These are phyloP conservation scores for Epiblema foenella DNA, from an alignment of 2,888 invertebrate genomes.

Conservation along the genomic window DNA sequence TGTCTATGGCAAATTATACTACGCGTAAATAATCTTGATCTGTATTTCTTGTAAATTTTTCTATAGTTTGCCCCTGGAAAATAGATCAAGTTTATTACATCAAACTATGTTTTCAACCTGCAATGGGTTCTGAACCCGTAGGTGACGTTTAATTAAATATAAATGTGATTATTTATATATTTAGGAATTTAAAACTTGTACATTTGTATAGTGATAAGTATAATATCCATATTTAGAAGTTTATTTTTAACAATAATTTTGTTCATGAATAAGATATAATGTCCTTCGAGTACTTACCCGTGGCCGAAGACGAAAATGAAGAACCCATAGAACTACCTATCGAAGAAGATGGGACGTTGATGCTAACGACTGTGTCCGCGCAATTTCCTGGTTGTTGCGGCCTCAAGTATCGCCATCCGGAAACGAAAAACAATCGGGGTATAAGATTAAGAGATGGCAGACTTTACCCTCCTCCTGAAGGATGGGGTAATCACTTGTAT, in stretches of 20 bases:
- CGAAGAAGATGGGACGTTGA: conserved; percentile 97
- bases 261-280: conserved; percentile 83
- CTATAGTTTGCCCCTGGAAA: conserved; percentile 52
- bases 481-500: conserved; percentile 93
- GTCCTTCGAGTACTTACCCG: conserved; percentile 91
- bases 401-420: conserved; percentile 97
- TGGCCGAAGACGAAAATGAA: conserved; percentile 98
- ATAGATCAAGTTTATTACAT: conserved; percentile 62
- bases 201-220: conserved; percentile 80
- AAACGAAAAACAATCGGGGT: conserved; percentile 94
- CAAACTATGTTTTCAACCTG: conserved; percentile 80
- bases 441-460: conserved; percentile 96
- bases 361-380: conserved; percentile 96
- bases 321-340: conserved; percentile 98
- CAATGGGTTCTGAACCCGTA: conserved; percentile 84
- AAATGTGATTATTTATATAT: conserved; percentile 75
- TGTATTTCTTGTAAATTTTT: conserved; percentile 48
- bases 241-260: conserved; percentile 73
- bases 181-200: conserved; percentile 76
- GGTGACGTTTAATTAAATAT: conserved; percentile 78
- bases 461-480: conserved; percentile 94
- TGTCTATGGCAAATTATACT: conserved; percentile 40
- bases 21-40: conserved; percentile 39
- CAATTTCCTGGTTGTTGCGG: conserved; percentile 99
- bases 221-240: conserved; percentile 67